phyloP scores from a whole-genome alignment of 1,140 invertebrate genomes.

The Trichonephila inaurata region DNA sequence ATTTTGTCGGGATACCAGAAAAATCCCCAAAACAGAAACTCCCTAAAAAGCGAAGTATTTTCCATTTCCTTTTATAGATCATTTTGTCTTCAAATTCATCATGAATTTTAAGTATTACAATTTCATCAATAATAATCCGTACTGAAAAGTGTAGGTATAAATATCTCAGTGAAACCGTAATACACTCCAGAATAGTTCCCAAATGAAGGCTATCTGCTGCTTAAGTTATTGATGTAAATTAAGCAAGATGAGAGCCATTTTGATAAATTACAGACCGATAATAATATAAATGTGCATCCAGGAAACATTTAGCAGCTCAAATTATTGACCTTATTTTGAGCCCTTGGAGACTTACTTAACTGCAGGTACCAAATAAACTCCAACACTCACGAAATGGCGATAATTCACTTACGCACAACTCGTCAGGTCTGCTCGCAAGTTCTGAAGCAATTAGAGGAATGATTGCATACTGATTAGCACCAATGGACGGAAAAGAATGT shows the following conservation, averaged over 20 bases:
- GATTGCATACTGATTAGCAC: constrained; percentile 24
- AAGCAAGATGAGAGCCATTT: neutral
- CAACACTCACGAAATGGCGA: neutral
- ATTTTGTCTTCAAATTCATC: too few species aligned
- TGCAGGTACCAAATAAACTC: neutral
- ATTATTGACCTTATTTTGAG: neutral
- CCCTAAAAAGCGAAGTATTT: too few species aligned
- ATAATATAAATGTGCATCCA: neutral
- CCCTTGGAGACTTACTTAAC: neutral
- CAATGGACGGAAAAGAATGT: constrained; percentile 1
- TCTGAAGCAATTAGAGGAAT: neutral
- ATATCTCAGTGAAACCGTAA: too few species aligned
- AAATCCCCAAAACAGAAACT: too few species aligned
- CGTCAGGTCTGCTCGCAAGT: neutral
- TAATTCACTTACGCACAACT: neutral
- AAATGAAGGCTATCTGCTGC: neutral
- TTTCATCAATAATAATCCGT: too few species aligned
- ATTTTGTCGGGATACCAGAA: too few species aligned
- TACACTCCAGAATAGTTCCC: neutral
- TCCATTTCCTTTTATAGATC: too few species aligned
- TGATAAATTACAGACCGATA: neutral
- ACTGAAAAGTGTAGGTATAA: too few species aligned
- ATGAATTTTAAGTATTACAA: too few species aligned
- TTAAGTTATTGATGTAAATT: neutral
- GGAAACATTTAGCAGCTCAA: neutral